Evolutionary conservation across 2,888 invertebrate genomes (phyloP).

Genomic region (Zygaena filipendulae): DNA sequence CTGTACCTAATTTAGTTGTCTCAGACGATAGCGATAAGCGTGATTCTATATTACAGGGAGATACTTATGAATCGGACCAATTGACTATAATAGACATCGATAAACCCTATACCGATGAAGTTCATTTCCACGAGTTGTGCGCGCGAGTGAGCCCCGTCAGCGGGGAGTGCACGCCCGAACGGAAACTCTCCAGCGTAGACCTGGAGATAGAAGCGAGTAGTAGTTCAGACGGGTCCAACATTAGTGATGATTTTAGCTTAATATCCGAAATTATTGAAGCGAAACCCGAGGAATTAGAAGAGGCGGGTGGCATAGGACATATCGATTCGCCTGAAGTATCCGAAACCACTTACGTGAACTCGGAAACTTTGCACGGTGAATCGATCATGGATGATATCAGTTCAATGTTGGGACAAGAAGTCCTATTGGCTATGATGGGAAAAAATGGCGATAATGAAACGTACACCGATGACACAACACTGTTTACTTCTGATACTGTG

Average conservation of each 20-base stretch:
- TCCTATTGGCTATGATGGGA: conserved; percentile 74
- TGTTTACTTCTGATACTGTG: conserved; percentile 70
- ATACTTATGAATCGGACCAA: conserved; percentile 70
- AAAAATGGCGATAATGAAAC: conserved; percentile 72
- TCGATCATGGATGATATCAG: conserved; percentile 84
- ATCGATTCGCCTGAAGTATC: conserved; percentile 87
- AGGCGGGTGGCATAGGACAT: conserved; percentile 74
- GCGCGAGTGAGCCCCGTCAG: conserved; percentile 41
- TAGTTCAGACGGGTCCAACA: conserved; percentile 72
- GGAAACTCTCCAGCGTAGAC: conserved; percentile 50
- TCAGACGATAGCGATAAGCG: conserved; percentile 58
- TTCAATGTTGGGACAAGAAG: conserved; percentile 77
- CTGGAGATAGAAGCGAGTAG: conserved; percentile 64
- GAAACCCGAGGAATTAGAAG: conserved; percentile 46
- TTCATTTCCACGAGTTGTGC: conserved; percentile 43
- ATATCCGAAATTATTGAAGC: conserved; percentile 75
- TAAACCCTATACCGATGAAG: conserved; percentile 59
- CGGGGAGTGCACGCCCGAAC: conserved; percentile 49
- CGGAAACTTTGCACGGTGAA: conserved; percentile 81
- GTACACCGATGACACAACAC: conserved; percentile 76
- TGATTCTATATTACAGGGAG: conserved; percentile 57
- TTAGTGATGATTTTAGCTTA: conserved; percentile 79
- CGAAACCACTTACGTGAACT: conserved; percentile 74
- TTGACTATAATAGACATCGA: conserved; percentile 75
- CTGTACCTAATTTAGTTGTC: conserved; percentile 59